Evolutionary conservation across 1,140 invertebrate genomes (phyloP), one percentile per base, ranked within the genome.

Genomic region (Rhyacophila brunnea): DNA sequence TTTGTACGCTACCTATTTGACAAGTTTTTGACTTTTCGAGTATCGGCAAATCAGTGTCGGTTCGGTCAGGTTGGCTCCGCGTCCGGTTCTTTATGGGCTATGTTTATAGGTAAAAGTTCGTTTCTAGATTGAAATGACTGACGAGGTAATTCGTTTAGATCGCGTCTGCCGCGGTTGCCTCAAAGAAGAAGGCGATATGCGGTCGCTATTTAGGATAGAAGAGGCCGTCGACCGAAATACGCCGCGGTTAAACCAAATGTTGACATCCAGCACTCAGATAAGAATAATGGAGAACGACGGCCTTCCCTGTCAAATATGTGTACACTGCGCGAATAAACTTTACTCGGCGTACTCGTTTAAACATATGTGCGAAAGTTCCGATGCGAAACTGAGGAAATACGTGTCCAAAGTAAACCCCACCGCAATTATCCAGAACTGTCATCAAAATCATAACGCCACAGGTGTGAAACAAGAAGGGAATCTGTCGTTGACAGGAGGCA

Each of bases 331-430:
- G 14, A 58, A 75, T 3, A 75, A 79, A 67, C 74, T 78, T 43
- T 77, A 76, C 49, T 66, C 72, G 40, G 73, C 76, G 13, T 80
- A 78, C 50, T 74, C 75, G 15, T 80, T 80, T 60, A 80, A 79
- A 66, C 71, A 78, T 43, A 69, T 71, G 50, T 79, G 77, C 64
- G 75, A 79, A 76, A 79, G 23, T n/a, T 36, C 23, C 10, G 55
- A 40, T n/a, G 23, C 46, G 1, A 58, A 19, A 6, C 46, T 50
- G 18, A 50, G 68, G 64, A 34, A 62, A 68, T 28, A 71, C 71
- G 62, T 74, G 73, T 71, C 74, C 74, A 65, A 68, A 71, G 68
- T 28, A 28, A 45, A 45, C 6, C 14, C 18, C 6, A 17, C 13
- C 7, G 15, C 18, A 19, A 45, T 45, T 10, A 45, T 45, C 2